These are phyloP conservation scores for Zonotrichia leucophrys DNA, from an alignment of 2,113 vertebrate species.

Conservation along the genomic window DNA sequence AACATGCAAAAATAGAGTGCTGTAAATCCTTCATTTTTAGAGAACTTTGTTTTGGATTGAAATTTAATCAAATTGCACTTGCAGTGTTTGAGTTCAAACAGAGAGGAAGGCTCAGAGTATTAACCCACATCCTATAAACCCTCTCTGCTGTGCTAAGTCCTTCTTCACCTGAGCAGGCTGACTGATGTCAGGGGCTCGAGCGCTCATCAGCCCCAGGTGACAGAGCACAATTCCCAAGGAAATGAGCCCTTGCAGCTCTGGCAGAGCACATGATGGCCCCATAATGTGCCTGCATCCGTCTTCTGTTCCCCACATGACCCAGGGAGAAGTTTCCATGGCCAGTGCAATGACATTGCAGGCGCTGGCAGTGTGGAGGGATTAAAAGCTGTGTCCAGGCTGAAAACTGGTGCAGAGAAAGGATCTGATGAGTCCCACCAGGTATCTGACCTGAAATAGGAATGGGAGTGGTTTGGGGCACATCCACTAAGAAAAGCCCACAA, in stretches of 20 bases:
- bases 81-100: neutral
- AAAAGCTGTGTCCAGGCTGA: neutral
- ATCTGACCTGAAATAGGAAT: neutral
- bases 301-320: neutral
- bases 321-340: neutral
- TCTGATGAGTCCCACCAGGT: neutral
- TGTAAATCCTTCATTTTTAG: neutral
- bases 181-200: neutral
- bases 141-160: neutral
- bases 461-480: neutral
- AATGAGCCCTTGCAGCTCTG: neutral
- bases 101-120: neutral
- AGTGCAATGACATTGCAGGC: neutral
- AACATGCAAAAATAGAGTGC: neutral
- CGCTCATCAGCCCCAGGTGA: neutral
- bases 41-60: neutral
- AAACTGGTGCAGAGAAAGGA: neutral
- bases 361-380: neutral
- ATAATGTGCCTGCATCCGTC: neutral
- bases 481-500: neutral
- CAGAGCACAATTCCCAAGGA: neutral
- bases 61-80: conserved; percentile 4
- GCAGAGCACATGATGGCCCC: neutral
- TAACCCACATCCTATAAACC: neutral
- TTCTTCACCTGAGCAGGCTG: neutral